A percentile compares a stretch with the other conserved stretches of the same genome.
Evolutionary conservation across 2,113 vertebrate genomes (phyloP).

Genomic region (Ondatra zibethicus): DNA sequence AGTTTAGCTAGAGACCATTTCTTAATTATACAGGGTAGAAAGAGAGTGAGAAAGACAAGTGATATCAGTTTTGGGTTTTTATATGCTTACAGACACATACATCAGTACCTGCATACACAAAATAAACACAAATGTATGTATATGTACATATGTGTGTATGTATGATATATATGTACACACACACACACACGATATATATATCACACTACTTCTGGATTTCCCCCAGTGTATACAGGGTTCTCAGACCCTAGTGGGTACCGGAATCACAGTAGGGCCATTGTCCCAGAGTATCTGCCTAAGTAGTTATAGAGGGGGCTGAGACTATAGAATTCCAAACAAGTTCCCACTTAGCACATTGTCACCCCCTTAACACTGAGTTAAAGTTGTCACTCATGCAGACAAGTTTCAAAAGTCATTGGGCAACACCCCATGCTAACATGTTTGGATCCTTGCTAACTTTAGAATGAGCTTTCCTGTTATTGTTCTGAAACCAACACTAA

Average conservation of each 20-base stretch:
- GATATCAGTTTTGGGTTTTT: not conserved
- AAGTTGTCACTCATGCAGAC: not conserved
- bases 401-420: not conserved
- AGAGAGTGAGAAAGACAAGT: not conserved
- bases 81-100: not conserved
- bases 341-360: not conserved
- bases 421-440: accelerated
- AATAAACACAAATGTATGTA: not conserved
- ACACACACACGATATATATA: accelerated
- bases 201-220: no score
- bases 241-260: not conserved
- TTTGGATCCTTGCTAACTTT: not conserved
- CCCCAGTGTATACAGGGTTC: not conserved
- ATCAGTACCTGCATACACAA: not conserved
- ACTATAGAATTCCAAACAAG: not conserved
- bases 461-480: not conserved
- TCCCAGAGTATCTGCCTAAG: not conserved
- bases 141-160: no score
- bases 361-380: no score
- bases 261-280: not conserved
- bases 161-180: no score
- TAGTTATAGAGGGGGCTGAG: not conserved
- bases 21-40: no score
- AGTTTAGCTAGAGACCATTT: not conserved
- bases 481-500: not conserved